These are phyloP conservation scores for Spea hammondii DNA, from an alignment of 2,797 vertebrate species.

Conservation along the genomic window DNA sequence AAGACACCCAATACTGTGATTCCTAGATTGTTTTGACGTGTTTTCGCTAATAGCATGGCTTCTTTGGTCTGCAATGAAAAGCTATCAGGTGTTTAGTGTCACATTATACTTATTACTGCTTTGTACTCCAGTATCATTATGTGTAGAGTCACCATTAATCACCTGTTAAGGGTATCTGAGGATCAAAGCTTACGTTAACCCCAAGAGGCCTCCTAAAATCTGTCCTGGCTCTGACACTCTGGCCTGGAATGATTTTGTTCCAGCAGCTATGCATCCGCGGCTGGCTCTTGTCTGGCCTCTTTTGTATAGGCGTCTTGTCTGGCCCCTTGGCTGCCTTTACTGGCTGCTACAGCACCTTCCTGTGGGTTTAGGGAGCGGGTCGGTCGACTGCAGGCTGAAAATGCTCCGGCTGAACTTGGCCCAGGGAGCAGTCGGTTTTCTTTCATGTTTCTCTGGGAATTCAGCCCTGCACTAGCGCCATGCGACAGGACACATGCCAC, in stretches of 20 bases:
- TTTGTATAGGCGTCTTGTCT: slow-evolving; percentile 57
- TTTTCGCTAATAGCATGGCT: not conserved
- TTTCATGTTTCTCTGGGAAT: slow-evolving; percentile 49
- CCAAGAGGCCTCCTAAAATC: slow-evolving; percentile 39
- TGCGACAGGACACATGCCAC: slow-evolving; percentile 38
- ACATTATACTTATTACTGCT: slow-evolving; percentile 8
- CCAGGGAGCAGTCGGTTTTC: slow-evolving; percentile 8
- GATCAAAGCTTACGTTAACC: slow-evolving; percentile 48
- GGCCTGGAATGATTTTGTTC: slow-evolving; percentile 59
- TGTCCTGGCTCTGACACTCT: slow-evolving; percentile 55
- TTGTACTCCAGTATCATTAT: slow-evolving; percentile 17
- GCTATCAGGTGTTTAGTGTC: slow-evolving; percentile 13
- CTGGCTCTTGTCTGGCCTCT: slow-evolving; percentile 61
- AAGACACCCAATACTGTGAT: not conserved
- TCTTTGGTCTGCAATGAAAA: not conserved
- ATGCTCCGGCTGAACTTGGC: slow-evolving; percentile 53
- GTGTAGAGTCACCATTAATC: slow-evolving; percentile 36
- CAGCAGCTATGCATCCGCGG: slow-evolving; percentile 59
- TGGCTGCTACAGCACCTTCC: slow-evolving; percentile 61
- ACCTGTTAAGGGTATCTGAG: slow-evolving; percentile 44
- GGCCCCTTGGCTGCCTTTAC: slow-evolving; percentile 57
- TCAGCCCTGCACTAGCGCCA: slow-evolving; percentile 40
- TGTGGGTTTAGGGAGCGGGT: slow-evolving; percentile 56
- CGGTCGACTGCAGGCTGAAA: slow-evolving; percentile 48
- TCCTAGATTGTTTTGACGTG: not conserved